These are phyloP conservation scores for Rhopilema esculentum DNA, from an alignment of 30 jellyfish, hydroid and myxozoan species.

Conservation along the genomic window DNA sequence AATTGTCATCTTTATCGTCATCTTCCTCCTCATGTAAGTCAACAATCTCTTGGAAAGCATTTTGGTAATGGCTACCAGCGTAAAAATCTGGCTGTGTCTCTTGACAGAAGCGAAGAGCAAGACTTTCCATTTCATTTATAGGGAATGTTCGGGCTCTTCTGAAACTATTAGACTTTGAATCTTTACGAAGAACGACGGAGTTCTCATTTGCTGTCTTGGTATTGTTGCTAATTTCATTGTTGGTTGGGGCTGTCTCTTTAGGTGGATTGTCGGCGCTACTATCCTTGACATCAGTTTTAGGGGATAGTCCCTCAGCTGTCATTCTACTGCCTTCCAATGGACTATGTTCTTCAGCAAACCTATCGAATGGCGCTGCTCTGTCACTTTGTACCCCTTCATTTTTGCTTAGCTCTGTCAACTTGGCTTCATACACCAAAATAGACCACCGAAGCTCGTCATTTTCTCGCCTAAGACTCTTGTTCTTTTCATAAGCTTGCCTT, in stretches of 20 bases:
- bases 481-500: slow-evolving; percentile 47
- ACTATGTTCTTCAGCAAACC: neutral
- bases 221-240: neutral
- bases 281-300: neutral
- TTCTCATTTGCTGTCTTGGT: neutral
- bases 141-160: slow-evolving; percentile 60
- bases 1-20: slow-evolving; percentile 10
- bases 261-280: too few species aligned
- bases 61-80: slow-evolving; percentile 68
- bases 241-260: neutral
- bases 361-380: neutral
- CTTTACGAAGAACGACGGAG: slow-evolving; percentile 26
- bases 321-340: neutral
- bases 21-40: neutral
- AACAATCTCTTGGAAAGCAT: slow-evolving; percentile 67
- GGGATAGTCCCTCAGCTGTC: neutral
- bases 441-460: slow-evolving; percentile 54
- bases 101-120: slow-evolving; percentile 2
- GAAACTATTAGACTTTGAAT: neutral
- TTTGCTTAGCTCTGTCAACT: slow-evolving; percentile 13
- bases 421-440: slow-evolving; percentile 42
- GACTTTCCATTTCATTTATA: slow-evolving; percentile 20
- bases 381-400: neutral
- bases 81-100: slow-evolving; percentile 47
- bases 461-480: slow-evolving; percentile 40